Percentiles rank a stretch among this genome's conserved stretches.
These are phyloP conservation scores for Colossoma macropomum DNA, from an alignment of 2,113 vertebrate genomes.

Conservation along the genomic window DNA sequence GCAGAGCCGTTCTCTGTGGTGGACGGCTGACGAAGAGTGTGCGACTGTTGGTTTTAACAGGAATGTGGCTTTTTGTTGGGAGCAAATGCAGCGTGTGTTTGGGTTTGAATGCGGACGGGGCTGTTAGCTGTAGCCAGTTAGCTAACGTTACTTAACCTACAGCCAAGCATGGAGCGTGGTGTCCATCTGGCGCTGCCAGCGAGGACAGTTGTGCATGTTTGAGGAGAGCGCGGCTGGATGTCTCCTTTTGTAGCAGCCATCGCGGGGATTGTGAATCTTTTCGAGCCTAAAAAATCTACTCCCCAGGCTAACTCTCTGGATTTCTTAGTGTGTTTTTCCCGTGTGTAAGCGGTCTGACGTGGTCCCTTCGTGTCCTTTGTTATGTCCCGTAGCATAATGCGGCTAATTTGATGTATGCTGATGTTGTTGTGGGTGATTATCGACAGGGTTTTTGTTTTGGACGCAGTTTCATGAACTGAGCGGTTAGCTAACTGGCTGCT, in stretches of 20 bases:
- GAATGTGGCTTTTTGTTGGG: slow-evolving; percentile 66
- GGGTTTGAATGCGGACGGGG: slow-evolving; percentile 73
- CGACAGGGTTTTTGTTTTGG: background rate
- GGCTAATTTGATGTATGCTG: background rate
- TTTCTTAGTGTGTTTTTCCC: too few species aligned
- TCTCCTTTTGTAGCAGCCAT: slow-evolving; percentile 7
- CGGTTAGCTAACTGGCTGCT: background rate
- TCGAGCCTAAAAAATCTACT: background rate
- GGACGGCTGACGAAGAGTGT: slow-evolving; percentile 3
- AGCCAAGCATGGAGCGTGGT: slow-evolving; percentile 64
- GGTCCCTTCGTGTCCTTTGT: background rate
- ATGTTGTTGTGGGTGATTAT: background rate
- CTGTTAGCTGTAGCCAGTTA: slow-evolving; percentile 75
- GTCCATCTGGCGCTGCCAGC: slow-evolving; percentile 76
- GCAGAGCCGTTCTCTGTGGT: background rate
- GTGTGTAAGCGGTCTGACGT: background rate
- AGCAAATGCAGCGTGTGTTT: slow-evolving; percentile 71
- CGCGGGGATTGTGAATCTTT: background rate
- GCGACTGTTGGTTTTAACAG: slow-evolving; percentile 56
- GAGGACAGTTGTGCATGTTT: slow-evolving; percentile 53
- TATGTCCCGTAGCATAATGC: background rate
- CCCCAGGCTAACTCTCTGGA: too few species aligned
- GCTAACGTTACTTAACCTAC: slow-evolving; percentile 57
- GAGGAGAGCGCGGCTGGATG: slow-evolving; percentile 52
- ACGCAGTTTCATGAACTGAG: background rate